Evolutionary conservation across 30 jellyfish, hydroid and myxozoan species (phyloP), one percentile per base, ranked within the genome.

Genomic region (Aurelia aurita): DNA sequence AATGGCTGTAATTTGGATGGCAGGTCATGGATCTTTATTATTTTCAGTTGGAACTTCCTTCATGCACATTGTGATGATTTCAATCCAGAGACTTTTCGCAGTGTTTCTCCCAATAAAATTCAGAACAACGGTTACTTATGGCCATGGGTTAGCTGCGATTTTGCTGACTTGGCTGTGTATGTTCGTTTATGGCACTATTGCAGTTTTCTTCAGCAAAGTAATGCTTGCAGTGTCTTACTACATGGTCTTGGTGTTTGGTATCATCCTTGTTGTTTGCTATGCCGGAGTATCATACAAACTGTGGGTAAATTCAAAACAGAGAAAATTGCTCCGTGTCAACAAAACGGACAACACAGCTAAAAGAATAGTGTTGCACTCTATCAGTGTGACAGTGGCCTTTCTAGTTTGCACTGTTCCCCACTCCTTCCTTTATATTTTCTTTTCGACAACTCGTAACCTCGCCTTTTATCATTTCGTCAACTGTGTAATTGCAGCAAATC

Each of bases 1-100:
- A 32, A 31, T 54, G 9, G 73, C 86, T 0, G 21, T 20, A 2
- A 19, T 20, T 13, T 74, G 74, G 74, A 62, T 26, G 35, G 74
- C 27, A 0, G 86, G 86, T 10, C 86, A 74, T 58, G 86, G 73
- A 6, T 53, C 73, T 20, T 58, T 74, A 18, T 74, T 74, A 27
- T 49, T 74, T 63, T 27, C 74, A 19, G 62, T 74, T 45, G 86
- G 86, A n/a, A 49, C 74, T 26, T 74, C 86, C 39, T 74, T 74
- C 35, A n/a, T 57, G 14, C 86, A 74, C 39, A 7, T 74, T 15
- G 58, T 26, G 39, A 51, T 74, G 63, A 58, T 74, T 22, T 72
- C 86, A 7, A 31, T 74, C 19, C 86, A 74, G 19, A 6, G 86
- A 28, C 58, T 74, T 29, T 74, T 74, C 16, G 86, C 75, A 9